These are phyloP conservation scores for Anguilla rostrata DNA, from an alignment of 2,113 vertebrate species.

Conservation along the genomic window DNA sequence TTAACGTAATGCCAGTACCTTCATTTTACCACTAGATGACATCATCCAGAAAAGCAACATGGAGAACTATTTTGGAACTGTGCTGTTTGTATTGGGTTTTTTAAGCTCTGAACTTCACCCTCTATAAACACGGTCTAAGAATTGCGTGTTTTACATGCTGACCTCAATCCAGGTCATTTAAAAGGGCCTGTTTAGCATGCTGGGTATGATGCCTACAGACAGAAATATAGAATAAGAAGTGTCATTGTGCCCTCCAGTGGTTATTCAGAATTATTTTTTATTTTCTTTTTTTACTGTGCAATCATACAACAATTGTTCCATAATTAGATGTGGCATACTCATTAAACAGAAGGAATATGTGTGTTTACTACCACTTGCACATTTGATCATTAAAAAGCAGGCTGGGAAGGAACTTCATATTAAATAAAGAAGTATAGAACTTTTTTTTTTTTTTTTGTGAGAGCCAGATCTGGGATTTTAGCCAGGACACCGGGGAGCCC, in stretches of 20 bases:
- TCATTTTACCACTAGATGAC: not conserved
- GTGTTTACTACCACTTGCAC: not conserved
- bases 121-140: not conserved
- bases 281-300: not conserved
- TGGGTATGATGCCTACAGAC: not conserved
- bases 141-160: not conserved
- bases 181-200: not conserved
- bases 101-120: not conserved
- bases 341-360: not conserved
- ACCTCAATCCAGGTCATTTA: not conserved
- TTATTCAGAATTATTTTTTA: not conserved
- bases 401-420: no score
- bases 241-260: not conserved
- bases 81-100: not conserved
- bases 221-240: not conserved
- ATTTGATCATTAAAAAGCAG: no score
- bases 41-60: not conserved
- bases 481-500: no score
- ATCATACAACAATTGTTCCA: not conserved
- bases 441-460: no score
- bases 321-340: not conserved
- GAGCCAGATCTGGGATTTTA: no score
- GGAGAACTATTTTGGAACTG: not conserved
- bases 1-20: not conserved
- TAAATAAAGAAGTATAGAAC: no score